Evolutionary conservation across 2,888 invertebrate species (phyloP), one percentile per base, ranked within the genome.

Genomic region (Drosophila atripex): DNA sequence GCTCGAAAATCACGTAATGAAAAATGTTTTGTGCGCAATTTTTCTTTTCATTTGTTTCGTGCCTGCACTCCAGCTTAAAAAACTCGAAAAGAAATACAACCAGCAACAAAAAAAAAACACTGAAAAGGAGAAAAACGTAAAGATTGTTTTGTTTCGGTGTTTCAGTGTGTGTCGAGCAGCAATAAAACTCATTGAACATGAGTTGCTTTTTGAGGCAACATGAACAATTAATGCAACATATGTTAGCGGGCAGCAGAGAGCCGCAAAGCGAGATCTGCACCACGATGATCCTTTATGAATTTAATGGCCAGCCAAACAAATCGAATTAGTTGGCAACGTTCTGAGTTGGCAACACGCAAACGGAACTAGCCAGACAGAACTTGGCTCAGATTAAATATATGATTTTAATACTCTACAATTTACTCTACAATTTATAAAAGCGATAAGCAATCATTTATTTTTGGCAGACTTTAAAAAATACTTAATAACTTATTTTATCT

Each of bases 221-320:
- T 77, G 85, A 79, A 80, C 86, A 84, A 84, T 84, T 86, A 84
- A 84, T 86, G 83, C 83, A 84, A 84, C 83, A 84, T 86, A 86
- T 83, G 83, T 83, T 83, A 71, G 76, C 72, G 64, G 66, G 58
- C 57, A 58, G 52, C 49, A 53, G 65, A 57, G 35, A 58, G 41
- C 71, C 55, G 47, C 46, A 71, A 56, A 74, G 51, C 53, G 54
- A 78, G 71, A 78, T 78, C 76, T 77, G 60, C 59, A 59, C 14
- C 53, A 41, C 39, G 56, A 56, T 39, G 72, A 80, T 78, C 66
- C 63, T 66, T 74, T 71, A 65, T 65, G 59, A 63, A 60, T 70
- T 70, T 61, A 73, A 71, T 75, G 71, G 63, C 50, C 45, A 50
- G 51, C 52, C 41, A 58, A 50, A 72, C 65, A 84, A 80, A 80